These are phyloP conservation scores for Xestia c-nigrum DNA, from an alignment of 2,888 invertebrate species.

Conservation along the genomic window DNA sequence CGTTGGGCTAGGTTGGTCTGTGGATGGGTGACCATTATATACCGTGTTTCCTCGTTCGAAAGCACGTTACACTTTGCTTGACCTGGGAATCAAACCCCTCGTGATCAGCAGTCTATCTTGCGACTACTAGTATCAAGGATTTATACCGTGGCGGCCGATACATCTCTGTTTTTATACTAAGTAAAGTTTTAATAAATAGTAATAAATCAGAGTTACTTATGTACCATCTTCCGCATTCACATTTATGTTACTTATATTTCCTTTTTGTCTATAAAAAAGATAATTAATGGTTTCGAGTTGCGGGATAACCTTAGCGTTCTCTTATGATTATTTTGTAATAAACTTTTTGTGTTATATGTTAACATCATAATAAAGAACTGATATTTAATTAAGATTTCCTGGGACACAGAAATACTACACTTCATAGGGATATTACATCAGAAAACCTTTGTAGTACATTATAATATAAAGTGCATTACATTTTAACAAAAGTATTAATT, in stretches of 20 bases:
- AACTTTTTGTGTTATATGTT: not conserved
- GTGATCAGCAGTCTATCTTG: too few species aligned
- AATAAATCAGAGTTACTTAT: not conserved
- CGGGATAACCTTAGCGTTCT: not conserved
- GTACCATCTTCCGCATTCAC: not conserved
- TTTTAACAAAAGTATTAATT: not conserved
- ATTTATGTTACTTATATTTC: not conserved
- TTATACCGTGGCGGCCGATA: too few species aligned
- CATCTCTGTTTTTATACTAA: not conserved
- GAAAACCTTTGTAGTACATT: slow-evolving; percentile 2
- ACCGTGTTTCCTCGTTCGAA: too few species aligned
- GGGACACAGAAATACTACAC: not conserved
- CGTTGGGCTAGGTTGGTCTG: too few species aligned
- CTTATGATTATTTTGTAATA: not conserved
- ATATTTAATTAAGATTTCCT: slow-evolving; percentile 11
- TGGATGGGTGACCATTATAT: too few species aligned
- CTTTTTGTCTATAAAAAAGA: not conserved
- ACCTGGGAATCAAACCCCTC: too few species aligned
- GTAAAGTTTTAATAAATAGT: not conserved
- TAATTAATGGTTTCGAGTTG: not conserved
- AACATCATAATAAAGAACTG: not conserved
- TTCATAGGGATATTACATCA: slow-evolving; percentile 13
- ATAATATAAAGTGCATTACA: not conserved
- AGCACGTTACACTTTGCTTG: too few species aligned
- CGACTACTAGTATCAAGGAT: too few species aligned